A percentile compares a stretch with the other conserved stretches of the same genome.
Conservation (phyloP, 2,797 vertebrate species). For the Lagocephalus sceleratus region DNA sequence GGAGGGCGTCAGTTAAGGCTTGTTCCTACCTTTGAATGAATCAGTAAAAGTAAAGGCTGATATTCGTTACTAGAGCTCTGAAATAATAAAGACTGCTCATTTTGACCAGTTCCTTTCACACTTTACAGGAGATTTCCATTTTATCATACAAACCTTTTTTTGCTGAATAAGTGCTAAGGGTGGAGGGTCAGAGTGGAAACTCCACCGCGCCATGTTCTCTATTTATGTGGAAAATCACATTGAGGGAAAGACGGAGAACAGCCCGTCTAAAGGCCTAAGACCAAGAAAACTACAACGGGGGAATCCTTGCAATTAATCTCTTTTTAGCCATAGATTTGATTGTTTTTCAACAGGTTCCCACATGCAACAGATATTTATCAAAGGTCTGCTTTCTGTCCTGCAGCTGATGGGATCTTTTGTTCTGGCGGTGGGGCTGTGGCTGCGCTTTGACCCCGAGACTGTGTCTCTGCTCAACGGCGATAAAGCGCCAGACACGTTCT, state of each 20-base stretch:
- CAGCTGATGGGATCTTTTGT: conserved; percentile 91
- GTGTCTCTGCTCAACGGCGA: conserved; percentile 76
- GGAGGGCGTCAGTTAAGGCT: conserved; percentile 9
- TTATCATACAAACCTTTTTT: conserved; percentile 6
- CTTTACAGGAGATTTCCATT: background rate
- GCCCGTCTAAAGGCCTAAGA: conserved; percentile 8
- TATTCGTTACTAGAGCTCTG: too few species aligned
- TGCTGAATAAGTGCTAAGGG: conserved; percentile 13
- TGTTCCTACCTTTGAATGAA: too few species aligned
- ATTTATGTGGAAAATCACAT: conserved; percentile 53
- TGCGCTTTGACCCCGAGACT: conserved; percentile 86
- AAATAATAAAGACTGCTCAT: too few species aligned
- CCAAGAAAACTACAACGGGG: too few species aligned
- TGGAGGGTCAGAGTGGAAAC: conserved; percentile 41
- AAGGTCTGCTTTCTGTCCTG: conserved; percentile 8
- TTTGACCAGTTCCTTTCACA: too few species aligned
- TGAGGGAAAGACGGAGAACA: conserved; percentile 16
- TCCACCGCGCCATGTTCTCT: conserved; percentile 23
- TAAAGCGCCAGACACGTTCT: conserved; percentile 86
- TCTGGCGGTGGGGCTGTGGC: conserved; percentile 91
- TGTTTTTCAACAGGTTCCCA: background rate
- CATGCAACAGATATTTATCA: background rate
- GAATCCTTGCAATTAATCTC: too few species aligned
- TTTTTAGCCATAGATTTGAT: too few species aligned
- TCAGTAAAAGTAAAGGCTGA: too few species aligned